These are phyloP conservation scores for Orthosia cruda DNA, from an alignment of 2,888 invertebrate species.

Conservation along the genomic window DNA sequence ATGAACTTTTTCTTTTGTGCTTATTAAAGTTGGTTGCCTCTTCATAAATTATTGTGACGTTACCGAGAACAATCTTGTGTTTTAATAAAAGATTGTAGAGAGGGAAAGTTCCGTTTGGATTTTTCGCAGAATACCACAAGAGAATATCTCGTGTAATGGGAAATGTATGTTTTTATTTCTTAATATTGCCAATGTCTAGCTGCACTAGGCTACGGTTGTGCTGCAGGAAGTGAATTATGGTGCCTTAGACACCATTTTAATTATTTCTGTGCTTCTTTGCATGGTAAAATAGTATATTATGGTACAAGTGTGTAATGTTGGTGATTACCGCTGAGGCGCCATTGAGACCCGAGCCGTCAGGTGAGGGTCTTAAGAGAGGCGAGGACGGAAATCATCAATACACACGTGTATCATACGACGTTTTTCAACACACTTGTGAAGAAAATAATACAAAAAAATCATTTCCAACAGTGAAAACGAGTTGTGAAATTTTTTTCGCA, in stretches of 20 bases:
- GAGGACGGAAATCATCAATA: too few relatives aligned
- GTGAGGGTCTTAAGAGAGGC: too few relatives aligned
- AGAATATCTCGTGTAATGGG: background rate
- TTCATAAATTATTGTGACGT: constrained; percentile 56
- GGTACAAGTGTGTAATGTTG: too few relatives aligned
- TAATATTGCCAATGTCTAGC: background rate
- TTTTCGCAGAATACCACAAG: background rate
- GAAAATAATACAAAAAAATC: too few relatives aligned
- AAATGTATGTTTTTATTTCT: constrained; percentile 21
- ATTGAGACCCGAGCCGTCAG: too few relatives aligned
- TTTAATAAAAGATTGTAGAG: constrained; percentile 29
- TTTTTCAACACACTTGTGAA: too few relatives aligned
- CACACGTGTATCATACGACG: too few relatives aligned
- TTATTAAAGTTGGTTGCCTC: constrained; percentile 47
- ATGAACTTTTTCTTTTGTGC: constrained; percentile 48
- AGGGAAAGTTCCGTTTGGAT: constrained; percentile 7
- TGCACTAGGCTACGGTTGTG: background rate
- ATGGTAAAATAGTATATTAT: too few relatives aligned
- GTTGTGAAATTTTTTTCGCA: too few relatives aligned
- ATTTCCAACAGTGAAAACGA: too few relatives aligned
- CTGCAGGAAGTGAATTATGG: background rate
- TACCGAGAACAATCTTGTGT: constrained; percentile 38
- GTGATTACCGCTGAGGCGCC: too few relatives aligned
- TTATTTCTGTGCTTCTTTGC: background rate
- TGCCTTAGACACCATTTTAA: background rate